A percentile compares a stretch with the other conserved stretches of the same genome.
Conservation (phyloP, 1,140 invertebrate genomes). For the Odontomachus brunneus region DNA sequence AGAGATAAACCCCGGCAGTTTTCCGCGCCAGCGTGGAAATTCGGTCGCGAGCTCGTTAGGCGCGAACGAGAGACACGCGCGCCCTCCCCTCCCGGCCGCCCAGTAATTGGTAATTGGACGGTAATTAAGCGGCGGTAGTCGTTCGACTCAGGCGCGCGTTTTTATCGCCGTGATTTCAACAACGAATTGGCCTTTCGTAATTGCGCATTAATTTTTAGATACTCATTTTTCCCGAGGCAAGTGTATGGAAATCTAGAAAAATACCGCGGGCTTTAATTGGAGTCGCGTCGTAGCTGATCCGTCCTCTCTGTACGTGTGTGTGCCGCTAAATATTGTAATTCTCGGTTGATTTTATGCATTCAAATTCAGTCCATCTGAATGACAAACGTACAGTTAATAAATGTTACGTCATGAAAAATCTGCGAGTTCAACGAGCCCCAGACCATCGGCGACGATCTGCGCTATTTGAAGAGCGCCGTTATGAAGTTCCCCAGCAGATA, state of each 20-base stretch:
- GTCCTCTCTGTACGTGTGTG: too few species aligned
- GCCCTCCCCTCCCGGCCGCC: too few species aligned
- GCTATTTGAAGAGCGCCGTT: too few species aligned
- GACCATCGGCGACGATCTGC: too few species aligned
- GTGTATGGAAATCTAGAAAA: neutral
- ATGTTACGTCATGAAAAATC: too few species aligned
- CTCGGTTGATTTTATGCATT: too few species aligned
- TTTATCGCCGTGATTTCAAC: conserved; percentile 21
- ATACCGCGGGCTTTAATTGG: neutral
- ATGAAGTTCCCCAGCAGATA: too few species aligned
- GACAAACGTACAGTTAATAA: too few species aligned
- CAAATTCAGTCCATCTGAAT: too few species aligned
- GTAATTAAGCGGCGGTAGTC: conserved; percentile 36
- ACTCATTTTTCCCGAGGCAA: neutral
- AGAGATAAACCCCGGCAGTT: conserved; percentile 29
- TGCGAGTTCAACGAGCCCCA: too few species aligned
- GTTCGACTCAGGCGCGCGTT: neutral
- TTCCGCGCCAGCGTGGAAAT: conserved; percentile 32
- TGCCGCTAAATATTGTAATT: too few species aligned
- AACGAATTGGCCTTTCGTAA: neutral
- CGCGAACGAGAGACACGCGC: conserved; percentile 8
- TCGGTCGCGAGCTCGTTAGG: conserved; percentile 28
- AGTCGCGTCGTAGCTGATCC: neutral
- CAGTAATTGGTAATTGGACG: conserved; percentile 42
- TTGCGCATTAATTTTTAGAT: conserved; percentile 13